A percentile compares a stretch with the other conserved stretches of the same genome.
phyloP scores from a whole-genome alignment of 2,888 invertebrate species.

The Tyria jacobaeae region DNA sequence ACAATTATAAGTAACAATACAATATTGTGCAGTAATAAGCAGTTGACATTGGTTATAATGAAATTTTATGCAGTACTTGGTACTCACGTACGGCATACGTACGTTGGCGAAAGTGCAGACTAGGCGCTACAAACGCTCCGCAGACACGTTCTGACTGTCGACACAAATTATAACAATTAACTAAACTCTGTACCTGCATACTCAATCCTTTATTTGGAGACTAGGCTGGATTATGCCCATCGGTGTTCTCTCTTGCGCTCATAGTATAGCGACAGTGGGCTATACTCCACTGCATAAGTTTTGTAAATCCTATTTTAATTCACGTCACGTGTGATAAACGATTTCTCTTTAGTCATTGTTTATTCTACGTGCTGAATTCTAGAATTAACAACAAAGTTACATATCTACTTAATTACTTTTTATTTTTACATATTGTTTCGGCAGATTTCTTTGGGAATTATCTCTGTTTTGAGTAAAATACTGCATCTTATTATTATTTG shows the following conservation, averaged over 20 bases:
- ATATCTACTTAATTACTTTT: background rate
- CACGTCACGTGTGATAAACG: slow-evolving; percentile 20
- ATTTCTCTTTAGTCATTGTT: slow-evolving; percentile 20
- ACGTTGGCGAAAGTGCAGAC: slow-evolving; percentile 31
- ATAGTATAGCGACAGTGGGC: background rate
- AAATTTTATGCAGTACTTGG: slow-evolving; percentile 6
- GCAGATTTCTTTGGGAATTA: background rate
- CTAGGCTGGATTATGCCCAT: background rate
- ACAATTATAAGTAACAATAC: slow-evolving; percentile 2
- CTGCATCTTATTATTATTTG: too few relatives aligned
- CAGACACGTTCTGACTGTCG: slow-evolving; percentile 28
- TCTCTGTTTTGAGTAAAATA: background rate
- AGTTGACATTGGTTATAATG: slow-evolving; percentile 20
- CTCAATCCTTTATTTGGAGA: slow-evolving; percentile 7
- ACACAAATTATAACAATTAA: slow-evolving; percentile 28
- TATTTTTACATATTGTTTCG: background rate
- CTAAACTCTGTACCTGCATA: slow-evolving; percentile 5
- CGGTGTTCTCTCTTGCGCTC: background rate
- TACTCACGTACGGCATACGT: background rate
- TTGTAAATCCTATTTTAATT: slow-evolving; percentile 17
- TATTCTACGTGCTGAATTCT: slow-evolving; percentile 7
- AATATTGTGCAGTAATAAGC: slow-evolving; percentile 9
- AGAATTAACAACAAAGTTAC: slow-evolving; percentile 7
- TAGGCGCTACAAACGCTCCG: slow-evolving; percentile 10
- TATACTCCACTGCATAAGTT: background rate